Base-by-base conservation (phyloP, 2,888 invertebrate species). In the Heteromyza rotundicornis region DNA sequence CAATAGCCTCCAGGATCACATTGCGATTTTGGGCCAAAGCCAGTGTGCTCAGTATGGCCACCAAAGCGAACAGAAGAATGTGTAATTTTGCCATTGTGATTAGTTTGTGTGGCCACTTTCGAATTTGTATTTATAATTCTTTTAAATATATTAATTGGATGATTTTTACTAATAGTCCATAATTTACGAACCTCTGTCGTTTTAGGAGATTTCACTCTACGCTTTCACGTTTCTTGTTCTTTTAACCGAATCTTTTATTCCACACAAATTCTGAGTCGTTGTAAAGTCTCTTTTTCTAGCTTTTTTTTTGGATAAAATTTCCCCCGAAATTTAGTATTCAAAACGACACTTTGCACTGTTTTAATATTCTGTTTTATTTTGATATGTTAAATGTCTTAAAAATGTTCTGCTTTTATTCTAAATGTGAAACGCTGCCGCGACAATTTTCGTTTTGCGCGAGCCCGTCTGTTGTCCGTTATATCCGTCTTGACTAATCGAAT, bases 1-100 rank as follows among this genome's bases (percentile, higher is more conserved):
- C 77, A 0, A 81, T 61, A 0, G 78, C 69, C 63, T 80, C 78
- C 7, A 76, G 58, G 1, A 82, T 55, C 16, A 81, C 75, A 68
- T 80, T 81, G 32, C 73, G 66, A 1, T 70, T 60, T 47, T 72
- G 71, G 2, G 64, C 68, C 44, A 55, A 52, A 0, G 40, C 32
- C 20, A 59, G 24, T n/a, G 44, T 12, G 7, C 23, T 27, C 22
- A 59, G 27, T 51, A 70, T n/a, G 7, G 63, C 14, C 2, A 64
- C 8, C 23, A 24, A 35, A 16, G 36, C 22, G 23, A 52, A 10
- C 27, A 27, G 27, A 5, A 27, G 10, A n/a, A n/a, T n/a, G n/a
- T n/a, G n/a, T n/a, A n/a, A n/a, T n/a, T n/a, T n/a, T n/a, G n/a
- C n/a, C n/a, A n/a, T n/a, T n/a, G n/a, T n/a, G n/a, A n/a, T n/a